A percentile compares a stretch with the other conserved stretches of the same genome.
phyloP scores from a whole-genome alignment of 2,888 invertebrate species.

The Noctua janthina region DNA sequence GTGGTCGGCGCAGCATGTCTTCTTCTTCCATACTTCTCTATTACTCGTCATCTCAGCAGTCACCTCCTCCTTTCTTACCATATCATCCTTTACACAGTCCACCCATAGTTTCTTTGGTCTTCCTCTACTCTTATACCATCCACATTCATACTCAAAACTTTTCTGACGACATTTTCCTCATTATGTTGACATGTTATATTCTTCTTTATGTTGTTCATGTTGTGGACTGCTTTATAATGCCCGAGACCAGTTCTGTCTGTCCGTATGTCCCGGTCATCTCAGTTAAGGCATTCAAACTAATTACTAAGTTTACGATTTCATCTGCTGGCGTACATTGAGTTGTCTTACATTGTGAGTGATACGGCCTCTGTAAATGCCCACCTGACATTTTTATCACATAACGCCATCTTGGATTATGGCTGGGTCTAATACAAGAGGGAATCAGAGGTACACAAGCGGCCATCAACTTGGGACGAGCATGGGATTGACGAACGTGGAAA shows the following conservation, averaged over 20 bases:
- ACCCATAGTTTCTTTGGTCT: too few species aligned
- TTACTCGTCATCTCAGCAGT: too few species aligned
- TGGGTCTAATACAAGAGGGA: constrained; percentile 37
- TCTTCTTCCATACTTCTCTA: too few species aligned
- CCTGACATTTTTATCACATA: constrained; percentile 71
- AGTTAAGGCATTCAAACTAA: constrained; percentile 77
- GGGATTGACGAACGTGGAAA: constrained; percentile 23
- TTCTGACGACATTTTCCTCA: too few species aligned
- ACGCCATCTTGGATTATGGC: constrained; percentile 70
- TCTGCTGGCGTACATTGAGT: constrained; percentile 76
- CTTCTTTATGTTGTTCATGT: not conserved
- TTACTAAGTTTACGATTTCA: constrained; percentile 81
- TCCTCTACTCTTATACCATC: too few species aligned
- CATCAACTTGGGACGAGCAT: constrained; percentile 2
- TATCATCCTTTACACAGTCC: too few species aligned
- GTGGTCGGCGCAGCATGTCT: too few species aligned
- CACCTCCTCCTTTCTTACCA: too few species aligned
- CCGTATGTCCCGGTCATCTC: constrained; percentile 57
- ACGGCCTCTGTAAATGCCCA: constrained; percentile 48
- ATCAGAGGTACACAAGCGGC: constrained; percentile 33
- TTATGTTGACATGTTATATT: too few species aligned
- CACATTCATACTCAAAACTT: too few species aligned
- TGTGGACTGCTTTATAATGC: not conserved
- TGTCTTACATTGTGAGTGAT: constrained; percentile 76
- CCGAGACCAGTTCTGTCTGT: not conserved